phyloP scores from a whole-genome alignment of 2,888 invertebrate genomes.

The Steromphala cineraria region DNA sequence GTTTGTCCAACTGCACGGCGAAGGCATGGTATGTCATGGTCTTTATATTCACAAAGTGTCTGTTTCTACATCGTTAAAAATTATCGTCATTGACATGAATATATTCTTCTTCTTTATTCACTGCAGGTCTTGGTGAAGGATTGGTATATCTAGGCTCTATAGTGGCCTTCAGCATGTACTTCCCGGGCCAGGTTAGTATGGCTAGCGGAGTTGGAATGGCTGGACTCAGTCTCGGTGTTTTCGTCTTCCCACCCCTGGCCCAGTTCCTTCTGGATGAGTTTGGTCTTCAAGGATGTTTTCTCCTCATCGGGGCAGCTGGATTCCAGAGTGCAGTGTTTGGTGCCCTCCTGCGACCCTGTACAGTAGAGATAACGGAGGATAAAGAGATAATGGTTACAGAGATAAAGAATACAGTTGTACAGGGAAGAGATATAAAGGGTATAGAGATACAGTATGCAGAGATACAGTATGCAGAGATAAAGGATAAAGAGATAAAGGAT shows the following conservation, averaged over 20 bases:
- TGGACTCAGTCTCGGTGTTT: neutral
- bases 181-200: neutral
- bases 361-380: neutral
- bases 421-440: too few species aligned
- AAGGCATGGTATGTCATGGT: too few species aligned
- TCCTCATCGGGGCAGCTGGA: neutral
- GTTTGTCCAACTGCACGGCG: too few species aligned
- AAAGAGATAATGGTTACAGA: too few species aligned
- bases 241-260: neutral
- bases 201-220: neutral
- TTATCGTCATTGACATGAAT: too few species aligned
- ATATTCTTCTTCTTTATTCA: too few species aligned
- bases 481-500: too few species aligned
- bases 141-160: neutral
- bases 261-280: neutral
- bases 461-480: too few species aligned
- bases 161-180: constrained; percentile 5
- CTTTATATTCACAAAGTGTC: too few species aligned
- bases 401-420: too few species aligned
- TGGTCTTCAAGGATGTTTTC: constrained; percentile 13
- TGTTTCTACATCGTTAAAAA: too few species aligned
- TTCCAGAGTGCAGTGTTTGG: neutral
- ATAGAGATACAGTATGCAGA: too few species aligned
- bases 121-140: constrained; percentile 5
- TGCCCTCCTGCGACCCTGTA: neutral